Evolutionary conservation across 1,140 invertebrate genomes (phyloP), one percentile per base, ranked within the genome.

Genomic region (Drosophila orena): DNA sequence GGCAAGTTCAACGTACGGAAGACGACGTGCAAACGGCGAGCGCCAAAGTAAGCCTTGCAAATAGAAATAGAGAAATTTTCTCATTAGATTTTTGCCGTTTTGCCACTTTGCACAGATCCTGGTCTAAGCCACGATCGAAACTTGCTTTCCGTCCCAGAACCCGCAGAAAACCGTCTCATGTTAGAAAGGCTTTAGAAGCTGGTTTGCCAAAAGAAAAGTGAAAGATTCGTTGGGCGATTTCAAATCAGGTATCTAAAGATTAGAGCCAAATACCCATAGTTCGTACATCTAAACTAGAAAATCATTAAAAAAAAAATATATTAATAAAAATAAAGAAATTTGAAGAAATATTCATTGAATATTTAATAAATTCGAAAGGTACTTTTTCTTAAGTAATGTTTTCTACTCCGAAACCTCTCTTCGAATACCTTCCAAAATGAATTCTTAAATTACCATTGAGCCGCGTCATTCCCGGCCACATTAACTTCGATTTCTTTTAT

Each of bases 11-110:
- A 86, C 62, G 83, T 79, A 89, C 83, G 79, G 44, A 71, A 79
- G 83, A 76, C 84, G 75, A 79, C 58, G 62, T 49, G 83, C 77
- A 56, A 76, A 37, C 44, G 24, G 10, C 50, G 17, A 77, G 52
- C 43, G 59, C 75, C 74, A 69, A 61, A 77, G 56, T 50, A 58
- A 49, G 46, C 72, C 34, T 44, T 24, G 59, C 69, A 61, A 81
- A 79, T 83, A 83, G 75, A 83, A 86, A 85, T 83, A 88, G 84
- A 88, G 84, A 88, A 88, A 88, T 88, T 77, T 89, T 79, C 70
- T 77, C 79, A 89, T 89, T 88, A 89, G 79, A 88, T 79, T 83
- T 84, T 77, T 62, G 76, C 72, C 43, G 57, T 58, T 52, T 59
- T 65, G 59, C 59, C n/a, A 22, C 46, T 34, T 27, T 56, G 49